Percentiles rank a stretch among this genome's conserved stretches.
phyloP scores from a whole-genome alignment of 2,797 vertebrate genomes.

The Silurus aristotelis region DNA sequence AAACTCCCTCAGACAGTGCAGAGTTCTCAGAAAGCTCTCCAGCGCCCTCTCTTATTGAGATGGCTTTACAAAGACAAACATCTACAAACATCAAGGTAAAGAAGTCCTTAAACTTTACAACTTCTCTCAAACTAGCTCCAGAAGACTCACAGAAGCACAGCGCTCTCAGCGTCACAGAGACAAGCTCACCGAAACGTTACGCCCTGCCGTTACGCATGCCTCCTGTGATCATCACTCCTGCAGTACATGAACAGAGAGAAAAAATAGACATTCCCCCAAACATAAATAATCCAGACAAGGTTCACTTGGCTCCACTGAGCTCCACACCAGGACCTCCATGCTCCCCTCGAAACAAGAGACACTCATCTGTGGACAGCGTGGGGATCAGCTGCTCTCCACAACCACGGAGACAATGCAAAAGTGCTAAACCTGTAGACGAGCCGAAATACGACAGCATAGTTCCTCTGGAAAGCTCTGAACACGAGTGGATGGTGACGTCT shows the following conservation, averaged over 20 bases:
- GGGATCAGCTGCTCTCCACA: conserved; percentile 64
- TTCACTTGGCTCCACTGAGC: conserved; percentile 35
- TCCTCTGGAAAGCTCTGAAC: conserved; percentile 81
- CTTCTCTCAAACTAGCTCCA: conserved; percentile 24
- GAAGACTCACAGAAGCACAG: conserved; percentile 12
- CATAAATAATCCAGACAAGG: conserved; percentile 20
- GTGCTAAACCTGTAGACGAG: conserved; percentile 70
- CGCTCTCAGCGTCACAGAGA: conserved; percentile 5
- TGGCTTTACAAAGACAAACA: conserved; percentile 62
- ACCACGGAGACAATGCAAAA: conserved; percentile 66
- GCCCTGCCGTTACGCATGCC: conserved; percentile 81
- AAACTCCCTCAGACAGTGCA: conserved; percentile 1
- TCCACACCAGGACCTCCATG: conserved; percentile 24
- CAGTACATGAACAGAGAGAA: conserved; percentile 44
- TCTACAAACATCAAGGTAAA: conserved; percentile 35
- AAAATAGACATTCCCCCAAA: neutral
- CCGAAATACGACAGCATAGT: conserved; percentile 57
- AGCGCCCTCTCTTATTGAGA: conserved; percentile 21
- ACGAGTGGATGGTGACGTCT: conserved; percentile 84
- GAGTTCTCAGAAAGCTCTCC: conserved; percentile 43
- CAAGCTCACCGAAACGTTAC: conserved; percentile 70
- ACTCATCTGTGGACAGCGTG: conserved; percentile 54
- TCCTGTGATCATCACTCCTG: conserved; percentile 51
- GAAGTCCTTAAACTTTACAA: conserved; percentile 54
- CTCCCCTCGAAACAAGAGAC: conserved; percentile 57